These are phyloP conservation scores for Lingula anatina DNA, from an alignment of 2,888 invertebrate species.

Conservation along the genomic window DNA sequence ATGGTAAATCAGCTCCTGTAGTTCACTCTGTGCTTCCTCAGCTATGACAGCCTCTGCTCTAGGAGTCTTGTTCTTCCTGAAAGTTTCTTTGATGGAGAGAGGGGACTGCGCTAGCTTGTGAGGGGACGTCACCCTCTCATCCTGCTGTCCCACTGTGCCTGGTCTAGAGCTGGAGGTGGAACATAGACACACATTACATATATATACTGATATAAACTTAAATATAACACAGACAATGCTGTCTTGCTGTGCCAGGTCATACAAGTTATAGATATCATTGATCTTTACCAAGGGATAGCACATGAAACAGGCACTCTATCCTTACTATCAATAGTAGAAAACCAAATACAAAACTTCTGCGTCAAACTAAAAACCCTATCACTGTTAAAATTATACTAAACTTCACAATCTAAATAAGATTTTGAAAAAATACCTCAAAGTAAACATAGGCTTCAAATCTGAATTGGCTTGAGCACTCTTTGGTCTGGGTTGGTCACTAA, in stretches of 20 bases:
- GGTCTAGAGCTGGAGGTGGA: constrained; percentile 36
- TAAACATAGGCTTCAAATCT: constrained; percentile 38
- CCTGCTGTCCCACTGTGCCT: constrained; percentile 39
- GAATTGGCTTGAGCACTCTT: no score
- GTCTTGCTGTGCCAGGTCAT: no score
- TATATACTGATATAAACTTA: no score
- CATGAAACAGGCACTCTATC: no score
- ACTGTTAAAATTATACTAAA: not conserved
- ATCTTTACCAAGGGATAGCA: no score
- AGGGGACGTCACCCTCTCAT: constrained; percentile 37
- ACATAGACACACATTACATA: no score
- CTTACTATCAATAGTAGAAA: no score
- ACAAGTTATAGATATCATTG: no score
- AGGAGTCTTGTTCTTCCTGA: constrained; percentile 17
- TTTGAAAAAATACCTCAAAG: constrained; percentile 37
- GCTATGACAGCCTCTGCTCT: constrained; percentile 17
- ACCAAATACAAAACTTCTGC: no score
- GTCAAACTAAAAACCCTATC: no score
- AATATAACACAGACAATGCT: no score
- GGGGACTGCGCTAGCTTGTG: constrained; percentile 35
- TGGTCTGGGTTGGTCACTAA: no score
- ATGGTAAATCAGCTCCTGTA: constrained; percentile 38
- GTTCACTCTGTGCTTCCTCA: constrained; percentile 17
- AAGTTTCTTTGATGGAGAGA: constrained; percentile 30
- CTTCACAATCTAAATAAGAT: not conserved